Evolutionary conservation across 2,797 vertebrate species (phyloP).

Genomic region (Enteromius anoplus): DNA sequence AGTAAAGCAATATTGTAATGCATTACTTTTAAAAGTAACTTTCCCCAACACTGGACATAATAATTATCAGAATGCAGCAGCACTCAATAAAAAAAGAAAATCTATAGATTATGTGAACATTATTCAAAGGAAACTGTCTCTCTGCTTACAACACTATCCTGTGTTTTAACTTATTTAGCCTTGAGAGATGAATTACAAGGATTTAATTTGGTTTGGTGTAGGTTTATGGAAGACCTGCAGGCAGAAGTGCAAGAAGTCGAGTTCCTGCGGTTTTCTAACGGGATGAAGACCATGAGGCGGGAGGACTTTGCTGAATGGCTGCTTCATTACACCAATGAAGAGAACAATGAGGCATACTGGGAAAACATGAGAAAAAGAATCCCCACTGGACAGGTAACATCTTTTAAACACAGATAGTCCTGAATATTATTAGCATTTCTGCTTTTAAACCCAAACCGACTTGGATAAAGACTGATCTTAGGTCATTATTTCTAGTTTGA

Average conservation of each 20-base stretch:
- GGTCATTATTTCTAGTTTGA: not conserved
- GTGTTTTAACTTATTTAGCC: not conserved
- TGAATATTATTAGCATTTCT: not conserved
- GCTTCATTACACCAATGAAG: conserved; percentile 93
- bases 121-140: not conserved
- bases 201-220: conserved; percentile 61
- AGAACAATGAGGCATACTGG: conserved; percentile 93
- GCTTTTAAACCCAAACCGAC: not conserved
- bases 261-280: conserved; percentile 94
- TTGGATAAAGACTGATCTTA: not conserved
- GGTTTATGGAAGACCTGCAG: conserved; percentile 97
- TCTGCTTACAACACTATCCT: not conserved
- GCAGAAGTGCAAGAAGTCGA: conserved; percentile 97
- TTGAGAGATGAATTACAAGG: not conserved
- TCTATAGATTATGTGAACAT: not conserved
- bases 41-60: too few relatives aligned
- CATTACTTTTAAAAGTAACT: too few relatives aligned
- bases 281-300: conserved; percentile 92
- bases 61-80: not conserved
- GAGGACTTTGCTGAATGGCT: conserved; percentile 98
- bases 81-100: not conserved
- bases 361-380: conserved; percentile 91
- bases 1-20: too few relatives aligned
- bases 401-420: not conserved
- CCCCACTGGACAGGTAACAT: conserved; percentile 86